A percentile compares a stretch with the other conserved stretches of the same genome.
These are phyloP conservation scores for Malthinus flaveolus DNA, from an alignment of 2,888 invertebrate species.

Conservation along the genomic window DNA sequence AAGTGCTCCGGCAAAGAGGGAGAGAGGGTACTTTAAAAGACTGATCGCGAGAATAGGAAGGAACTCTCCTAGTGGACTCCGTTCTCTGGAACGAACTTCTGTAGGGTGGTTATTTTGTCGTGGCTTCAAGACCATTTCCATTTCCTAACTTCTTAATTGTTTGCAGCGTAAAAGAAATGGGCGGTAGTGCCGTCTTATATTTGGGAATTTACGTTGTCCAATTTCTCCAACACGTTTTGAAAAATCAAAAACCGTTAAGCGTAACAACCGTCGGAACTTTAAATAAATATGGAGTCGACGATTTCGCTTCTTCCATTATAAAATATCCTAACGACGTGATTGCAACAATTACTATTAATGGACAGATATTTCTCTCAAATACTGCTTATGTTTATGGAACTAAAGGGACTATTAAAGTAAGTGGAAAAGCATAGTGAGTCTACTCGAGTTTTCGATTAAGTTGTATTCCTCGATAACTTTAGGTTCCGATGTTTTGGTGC, in stretches of 20 bases:
- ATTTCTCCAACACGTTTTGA: constrained; percentile 69
- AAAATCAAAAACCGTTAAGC: constrained; percentile 66
- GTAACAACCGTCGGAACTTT: constrained; percentile 71
- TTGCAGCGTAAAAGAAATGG: constrained; percentile 56
- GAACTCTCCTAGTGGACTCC: too few relatives aligned
- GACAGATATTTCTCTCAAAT: constrained; percentile 61
- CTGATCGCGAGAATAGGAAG: too few relatives aligned
- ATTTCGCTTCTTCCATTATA: constrained; percentile 66
- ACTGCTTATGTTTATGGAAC: constrained; percentile 69
- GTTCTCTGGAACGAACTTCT: too few relatives aligned
- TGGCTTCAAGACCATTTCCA: too few relatives aligned
- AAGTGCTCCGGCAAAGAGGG: too few relatives aligned
- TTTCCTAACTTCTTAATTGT: constrained; percentile 25
- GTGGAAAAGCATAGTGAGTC: constrained; percentile 43
- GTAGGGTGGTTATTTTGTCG: too few relatives aligned
- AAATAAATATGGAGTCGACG: constrained; percentile 73
- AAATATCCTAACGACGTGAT: constrained; percentile 66
- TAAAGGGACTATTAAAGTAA: constrained; percentile 67
- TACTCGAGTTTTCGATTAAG: too few relatives aligned
- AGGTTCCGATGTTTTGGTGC: constrained; percentile 70
- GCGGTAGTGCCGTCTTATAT: constrained; percentile 78
- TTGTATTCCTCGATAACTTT: too few relatives aligned
- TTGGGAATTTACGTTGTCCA: constrained; percentile 79
- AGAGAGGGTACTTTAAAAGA: too few relatives aligned
- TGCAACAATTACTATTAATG: constrained; percentile 65